Evolutionary conservation across 2,113 vertebrate genomes (phyloP).

Genomic region (Tor tambroides): DNA sequence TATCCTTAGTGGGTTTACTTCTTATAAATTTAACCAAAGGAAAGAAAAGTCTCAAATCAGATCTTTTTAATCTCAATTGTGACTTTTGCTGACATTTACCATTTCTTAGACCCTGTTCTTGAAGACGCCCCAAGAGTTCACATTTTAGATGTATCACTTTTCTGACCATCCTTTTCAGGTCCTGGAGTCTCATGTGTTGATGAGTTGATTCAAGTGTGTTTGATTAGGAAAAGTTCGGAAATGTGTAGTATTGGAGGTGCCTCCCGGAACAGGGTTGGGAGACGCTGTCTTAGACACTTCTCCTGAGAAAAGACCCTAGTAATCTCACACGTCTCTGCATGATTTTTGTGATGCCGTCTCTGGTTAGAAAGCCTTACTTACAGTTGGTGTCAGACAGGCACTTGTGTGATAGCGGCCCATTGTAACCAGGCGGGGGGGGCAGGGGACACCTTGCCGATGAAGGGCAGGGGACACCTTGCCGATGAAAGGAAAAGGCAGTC

Average conservation of each 20-base stretch:
- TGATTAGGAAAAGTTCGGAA: not conserved
- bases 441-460: not conserved
- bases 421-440: not conserved
- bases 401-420: constrained; percentile 1
- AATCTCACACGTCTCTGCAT: not conserved
- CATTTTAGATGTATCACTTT: not conserved
- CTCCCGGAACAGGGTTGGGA: not conserved
- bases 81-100: too few species aligned
- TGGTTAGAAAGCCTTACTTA: constrained; percentile 8
- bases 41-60: too few species aligned
- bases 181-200: not conserved
- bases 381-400: constrained; percentile 30
- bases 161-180: not conserved
- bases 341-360: not conserved
- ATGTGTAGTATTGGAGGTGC: not conserved
- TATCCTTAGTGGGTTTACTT: not conserved
- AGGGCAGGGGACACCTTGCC: not conserved
- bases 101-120: too few species aligned
- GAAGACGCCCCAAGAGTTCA: not conserved
- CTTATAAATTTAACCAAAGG: too few species aligned
- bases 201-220: not conserved
- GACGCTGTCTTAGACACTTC: not conserved
- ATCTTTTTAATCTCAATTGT: not conserved
- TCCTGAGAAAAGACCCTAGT: not conserved
- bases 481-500: constrained; percentile 27